Conservation (phyloP, 2,797 vertebrate genomes). For the Epinephelus awoara region DNA sequence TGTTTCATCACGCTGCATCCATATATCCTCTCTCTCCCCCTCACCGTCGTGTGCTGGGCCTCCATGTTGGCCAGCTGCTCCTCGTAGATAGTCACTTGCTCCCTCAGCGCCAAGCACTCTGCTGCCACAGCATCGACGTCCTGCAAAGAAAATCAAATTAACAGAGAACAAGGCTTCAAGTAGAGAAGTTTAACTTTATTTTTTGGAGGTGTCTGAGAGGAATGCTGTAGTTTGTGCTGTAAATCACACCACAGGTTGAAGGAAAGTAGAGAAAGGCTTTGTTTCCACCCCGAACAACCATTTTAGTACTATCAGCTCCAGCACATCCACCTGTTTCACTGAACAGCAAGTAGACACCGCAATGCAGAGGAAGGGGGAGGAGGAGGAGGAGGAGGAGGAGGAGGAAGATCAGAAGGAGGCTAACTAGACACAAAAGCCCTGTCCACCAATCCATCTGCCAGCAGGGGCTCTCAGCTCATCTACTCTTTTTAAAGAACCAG, state of each 20-base stretch:
- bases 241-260: conserved; percentile 53
- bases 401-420: conserved; percentile 62
- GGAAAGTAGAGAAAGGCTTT: conserved; percentile 26
- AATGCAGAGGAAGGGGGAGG: conserved; percentile 75
- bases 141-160: conserved; percentile 73
- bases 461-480: conserved; percentile 71
- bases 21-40: conserved; percentile 26
- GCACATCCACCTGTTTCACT: conserved; percentile 61
- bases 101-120: conserved; percentile 85
- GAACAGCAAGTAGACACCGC: conserved; percentile 73
- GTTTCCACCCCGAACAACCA: conserved; percentile 41
- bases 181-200: conserved; percentile 48
- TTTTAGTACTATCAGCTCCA: conserved; percentile 45
- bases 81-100: conserved; percentile 85
- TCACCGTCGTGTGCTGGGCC: conserved; percentile 80
- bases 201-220: conserved; percentile 33
- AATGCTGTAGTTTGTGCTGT: conserved; percentile 29
- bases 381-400: conserved; percentile 50
- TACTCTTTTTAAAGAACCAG: conserved; percentile 72
- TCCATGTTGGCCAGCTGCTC: conserved; percentile 83
- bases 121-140: conserved; percentile 83
- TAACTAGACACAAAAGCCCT: conserved; percentile 72
- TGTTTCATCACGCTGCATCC: conserved; percentile 39
- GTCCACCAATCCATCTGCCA: conserved; percentile 65
- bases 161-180: conserved; percentile 32